phyloP scores from a whole-genome alignment of 2,797 vertebrate genomes.

The Silurus aristotelis region DNA sequence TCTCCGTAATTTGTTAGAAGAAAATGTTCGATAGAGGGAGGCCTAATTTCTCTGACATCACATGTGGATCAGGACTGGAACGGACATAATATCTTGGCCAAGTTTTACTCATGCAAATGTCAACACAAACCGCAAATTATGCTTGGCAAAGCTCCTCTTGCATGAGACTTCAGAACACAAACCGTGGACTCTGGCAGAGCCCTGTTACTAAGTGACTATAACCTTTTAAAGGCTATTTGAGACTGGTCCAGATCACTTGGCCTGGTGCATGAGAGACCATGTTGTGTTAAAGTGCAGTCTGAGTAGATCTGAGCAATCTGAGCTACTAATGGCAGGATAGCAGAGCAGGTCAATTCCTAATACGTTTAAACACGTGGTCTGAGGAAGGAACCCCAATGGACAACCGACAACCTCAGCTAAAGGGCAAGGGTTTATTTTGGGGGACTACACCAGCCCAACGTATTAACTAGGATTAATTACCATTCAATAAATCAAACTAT shows the following conservation, averaged over 20 bases:
- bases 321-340: slow-evolving; percentile 37
- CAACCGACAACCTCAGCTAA: slow-evolving; percentile 27
- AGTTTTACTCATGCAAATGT: not conserved
- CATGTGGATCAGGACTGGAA: not conserved
- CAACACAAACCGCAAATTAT: slow-evolving; percentile 10
- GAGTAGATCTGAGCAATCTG: slow-evolving; percentile 35
- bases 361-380: slow-evolving; percentile 22
- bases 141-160: not conserved
- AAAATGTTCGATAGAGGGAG: slow-evolving; percentile 16
- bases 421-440: slow-evolving; percentile 7
- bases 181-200: not conserved
- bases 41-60: slow-evolving; percentile 12
- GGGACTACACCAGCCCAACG: not conserved
- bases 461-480: not conserved
- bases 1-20: slow-evolving; percentile 29
- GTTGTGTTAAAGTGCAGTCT: slow-evolving; percentile 34
- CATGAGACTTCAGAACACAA: not conserved
- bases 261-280: slow-evolving; percentile 28
- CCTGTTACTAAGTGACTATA: slow-evolving; percentile 28
- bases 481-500: not conserved
- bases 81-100: not conserved
- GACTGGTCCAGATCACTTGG: slow-evolving; percentile 19
- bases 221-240: slow-evolving; percentile 29
- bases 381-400: slow-evolving; percentile 22
- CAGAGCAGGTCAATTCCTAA: slow-evolving; percentile 29